These are phyloP conservation scores for Desmophyllum pertusum DNA, from an alignment of 92 coral and sea anemone genomes.

Conservation along the genomic window DNA sequence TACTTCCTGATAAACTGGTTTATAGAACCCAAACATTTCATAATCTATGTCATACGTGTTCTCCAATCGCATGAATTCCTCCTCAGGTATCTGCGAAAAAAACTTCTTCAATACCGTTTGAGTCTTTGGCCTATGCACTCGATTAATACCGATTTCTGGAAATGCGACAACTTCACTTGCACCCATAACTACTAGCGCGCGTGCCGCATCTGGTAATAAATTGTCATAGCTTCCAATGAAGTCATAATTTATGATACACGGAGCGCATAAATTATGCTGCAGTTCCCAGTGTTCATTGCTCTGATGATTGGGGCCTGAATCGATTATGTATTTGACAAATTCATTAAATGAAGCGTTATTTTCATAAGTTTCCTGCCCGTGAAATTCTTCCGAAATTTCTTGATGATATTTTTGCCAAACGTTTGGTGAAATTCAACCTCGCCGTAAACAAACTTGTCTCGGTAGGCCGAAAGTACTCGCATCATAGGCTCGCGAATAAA, in stretches of 20 bases:
- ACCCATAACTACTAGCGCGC: constrained; percentile 37
- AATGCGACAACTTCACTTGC: constrained; percentile 5
- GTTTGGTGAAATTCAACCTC: constrained; percentile 35
- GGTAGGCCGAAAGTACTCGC: constrained; percentile 60
- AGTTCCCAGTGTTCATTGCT: constrained; percentile 58
- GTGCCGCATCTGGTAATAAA: constrained; percentile 37
- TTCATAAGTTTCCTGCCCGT: neutral
- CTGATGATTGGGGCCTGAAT: constrained; percentile 9
- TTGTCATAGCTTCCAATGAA: constrained; percentile 53
- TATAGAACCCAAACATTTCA: constrained; percentile 38
- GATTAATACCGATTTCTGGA: constrained; percentile 11
- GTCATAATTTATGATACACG: constrained; percentile 58
- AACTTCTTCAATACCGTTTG: constrained; percentile 17
- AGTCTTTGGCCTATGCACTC: neutral
- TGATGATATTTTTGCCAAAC: constrained; percentile 39
- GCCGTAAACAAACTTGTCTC: constrained; percentile 45
- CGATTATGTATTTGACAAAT: constrained; percentile 52
- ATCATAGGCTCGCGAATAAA: constrained; percentile 63
- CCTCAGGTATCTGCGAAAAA: constrained; percentile 46
- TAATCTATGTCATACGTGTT: constrained; percentile 51
- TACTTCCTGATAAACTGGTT: constrained; percentile 26
- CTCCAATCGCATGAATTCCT: constrained; percentile 35
- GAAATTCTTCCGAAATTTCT: constrained; percentile 21
- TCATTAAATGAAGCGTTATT: constrained; percentile 45
- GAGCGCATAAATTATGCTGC: constrained; percentile 49